These are phyloP conservation scores for Porites evermanni DNA, from an alignment of 92 coral and sea anemone species.

Conservation along the genomic window DNA sequence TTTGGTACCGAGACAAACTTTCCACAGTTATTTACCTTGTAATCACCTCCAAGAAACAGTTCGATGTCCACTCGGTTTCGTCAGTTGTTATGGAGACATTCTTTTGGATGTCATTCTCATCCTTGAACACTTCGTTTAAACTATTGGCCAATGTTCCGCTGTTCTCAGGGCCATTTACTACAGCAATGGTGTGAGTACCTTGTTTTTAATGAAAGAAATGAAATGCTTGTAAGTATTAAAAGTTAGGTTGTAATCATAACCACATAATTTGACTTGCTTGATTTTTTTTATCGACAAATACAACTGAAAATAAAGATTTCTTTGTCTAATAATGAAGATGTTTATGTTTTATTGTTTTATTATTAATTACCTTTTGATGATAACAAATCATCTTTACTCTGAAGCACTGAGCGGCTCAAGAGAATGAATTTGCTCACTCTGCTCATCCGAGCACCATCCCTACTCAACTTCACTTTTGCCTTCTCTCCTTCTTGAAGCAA, in stretches of 20 bases:
- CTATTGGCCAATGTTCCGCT: constrained; percentile 29
- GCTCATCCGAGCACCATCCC: constrained; percentile 70
- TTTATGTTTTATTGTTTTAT: background rate
- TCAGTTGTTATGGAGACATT: constrained; percentile 39
- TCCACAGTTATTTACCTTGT: constrained; percentile 47
- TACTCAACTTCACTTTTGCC: constrained; percentile 46
- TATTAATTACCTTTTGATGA: constrained; percentile 47
- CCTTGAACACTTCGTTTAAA: constrained; percentile 38
- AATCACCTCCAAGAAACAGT: constrained; percentile 59
- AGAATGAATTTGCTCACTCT: constrained; percentile 44
- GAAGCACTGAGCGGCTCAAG: constrained; percentile 37
- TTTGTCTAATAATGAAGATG: background rate
- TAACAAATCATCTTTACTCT: constrained; percentile 31
- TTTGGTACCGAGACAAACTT: too few species aligned
- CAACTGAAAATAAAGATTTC: too few species aligned
- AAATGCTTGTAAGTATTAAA: too few species aligned
- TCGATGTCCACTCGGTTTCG: constrained; percentile 29
- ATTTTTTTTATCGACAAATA: too few species aligned
- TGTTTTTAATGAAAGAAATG: background rate
- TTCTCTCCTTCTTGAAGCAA: constrained; percentile 28
- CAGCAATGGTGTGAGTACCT: constrained; percentile 71
- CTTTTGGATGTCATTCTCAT: constrained; percentile 18
- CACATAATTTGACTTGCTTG: too few species aligned
- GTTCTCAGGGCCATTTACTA: constrained; percentile 63
- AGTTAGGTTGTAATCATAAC: too few species aligned